Evolutionary conservation across 2,797 vertebrate genomes (phyloP), one percentile per base, ranked within the genome.

Genomic region (Sciurus carolinensis): DNA sequence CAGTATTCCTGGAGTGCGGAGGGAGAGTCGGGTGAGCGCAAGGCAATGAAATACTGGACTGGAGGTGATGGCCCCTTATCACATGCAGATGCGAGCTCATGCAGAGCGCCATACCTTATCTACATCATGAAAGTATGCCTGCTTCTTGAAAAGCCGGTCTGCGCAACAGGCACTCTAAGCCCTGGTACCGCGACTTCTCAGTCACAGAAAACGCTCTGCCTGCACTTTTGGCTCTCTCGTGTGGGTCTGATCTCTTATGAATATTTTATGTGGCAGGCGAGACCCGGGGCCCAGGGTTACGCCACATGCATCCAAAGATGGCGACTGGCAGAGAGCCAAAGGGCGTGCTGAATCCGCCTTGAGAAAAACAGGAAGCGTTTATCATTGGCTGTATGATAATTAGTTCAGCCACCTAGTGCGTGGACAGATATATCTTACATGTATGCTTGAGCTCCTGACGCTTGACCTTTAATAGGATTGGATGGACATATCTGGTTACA

Each of bases 91-190:
- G 72, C 14, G 52, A 18, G 44, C 59, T n/a, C 15, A 0, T 3
- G 39, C 39, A 30, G 28, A 76, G 20, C 33, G 54, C 66, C 30
- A 44, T 5, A 39, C 24, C 82, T 52, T 15, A 6, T 66, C 85
- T 17, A 22, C 24, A 12, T 54, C 26, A 30, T 42, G 26, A 59
- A 92, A 67, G 42, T 26, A 50, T 7, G 59, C 33, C 0, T 24
- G 66, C 28, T 90, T 96, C 92, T 95, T 88, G 22, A 94, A 92
- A 88, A 89, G 79, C n/a, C 0, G 4, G 10, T 18, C 17, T 20
- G n/a, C 57, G 47, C 1, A 36, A 22, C 24, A 26, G 4, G 30
- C 0, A 0, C 28, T 4, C 36, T 44, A 52, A 0, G 24, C 39
- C 72, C 64, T 15, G 3, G 22, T 28, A 69, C 26, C 7, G 30